Percentiles rank a stretch among this genome's conserved stretches.
Evolutionary conservation across 2,888 invertebrate genomes (phyloP).

Genomic region (Koerneria pararmatus): DNA sequence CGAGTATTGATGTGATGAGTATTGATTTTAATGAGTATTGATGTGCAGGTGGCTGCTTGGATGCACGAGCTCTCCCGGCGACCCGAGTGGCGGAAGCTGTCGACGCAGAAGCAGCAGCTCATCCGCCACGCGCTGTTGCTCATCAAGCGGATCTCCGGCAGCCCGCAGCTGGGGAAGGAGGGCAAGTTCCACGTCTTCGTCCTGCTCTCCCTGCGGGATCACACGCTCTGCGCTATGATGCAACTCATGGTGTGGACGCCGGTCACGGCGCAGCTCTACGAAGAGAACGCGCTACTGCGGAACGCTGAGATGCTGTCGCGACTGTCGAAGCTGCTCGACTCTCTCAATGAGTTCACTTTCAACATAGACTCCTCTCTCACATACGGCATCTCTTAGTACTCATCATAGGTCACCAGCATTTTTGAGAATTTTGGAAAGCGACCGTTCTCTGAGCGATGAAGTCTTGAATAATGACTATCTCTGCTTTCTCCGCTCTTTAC

Average conservation of each 20-base stretch:
- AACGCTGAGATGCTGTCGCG: conserved; percentile 46
- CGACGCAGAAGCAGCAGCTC: conserved; percentile 17
- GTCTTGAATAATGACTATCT: no score
- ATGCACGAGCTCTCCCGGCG: conserved; percentile 15
- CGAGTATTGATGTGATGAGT: no score
- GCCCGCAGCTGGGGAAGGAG: conserved; percentile 87
- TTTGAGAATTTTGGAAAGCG: no score
- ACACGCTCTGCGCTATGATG: conserved; percentile 77
- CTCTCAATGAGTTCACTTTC: conserved; percentile 57
- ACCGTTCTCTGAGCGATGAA: no score
- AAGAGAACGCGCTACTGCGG: conserved; percentile 88
- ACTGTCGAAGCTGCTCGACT: conserved; percentile 49
- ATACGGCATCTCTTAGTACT: conserved; percentile 45
- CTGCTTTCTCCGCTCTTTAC: no score
- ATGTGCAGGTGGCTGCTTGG: conserved; percentile 6
- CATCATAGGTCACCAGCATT: no score
- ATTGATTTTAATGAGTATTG: not conserved
- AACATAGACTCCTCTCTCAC: conserved; percentile 56
- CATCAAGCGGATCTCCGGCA: conserved; percentile 73
- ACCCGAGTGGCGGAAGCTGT: conserved; percentile 8
- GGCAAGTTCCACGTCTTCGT: conserved; percentile 95
- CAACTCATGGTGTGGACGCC: conserved; percentile 84
- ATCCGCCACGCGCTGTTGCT: conserved; percentile 10
- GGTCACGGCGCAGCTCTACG: conserved; percentile 86
- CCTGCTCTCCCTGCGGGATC: conserved; percentile 73